These are phyloP conservation scores for Phyllopteryx taeniolatus DNA, from an alignment of 2,113 vertebrate genomes.

Conservation along the genomic window DNA sequence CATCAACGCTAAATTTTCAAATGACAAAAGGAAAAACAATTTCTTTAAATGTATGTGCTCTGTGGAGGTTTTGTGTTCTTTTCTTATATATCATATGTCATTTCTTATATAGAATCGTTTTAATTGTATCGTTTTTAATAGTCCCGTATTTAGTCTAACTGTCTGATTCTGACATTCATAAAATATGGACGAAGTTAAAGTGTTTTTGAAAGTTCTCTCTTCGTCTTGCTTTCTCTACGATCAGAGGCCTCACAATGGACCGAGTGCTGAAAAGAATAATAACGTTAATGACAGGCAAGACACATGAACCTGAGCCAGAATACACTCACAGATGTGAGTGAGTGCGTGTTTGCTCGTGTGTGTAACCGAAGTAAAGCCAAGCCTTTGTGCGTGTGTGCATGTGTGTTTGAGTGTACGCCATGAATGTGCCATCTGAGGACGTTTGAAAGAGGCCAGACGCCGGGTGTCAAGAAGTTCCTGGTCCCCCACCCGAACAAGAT, in stretches of 20 bases:
- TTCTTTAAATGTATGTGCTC: neutral
- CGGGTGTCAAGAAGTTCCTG: constrained; percentile 55
- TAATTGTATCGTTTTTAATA: neutral
- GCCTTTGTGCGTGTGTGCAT: constrained; percentile 31
- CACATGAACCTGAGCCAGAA: constrained; percentile 50
- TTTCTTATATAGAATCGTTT: neutral
- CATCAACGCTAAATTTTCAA: neutral
- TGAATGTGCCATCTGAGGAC: constrained; percentile 63
- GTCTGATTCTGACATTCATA: neutral
- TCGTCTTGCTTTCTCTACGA: constrained; percentile 11
- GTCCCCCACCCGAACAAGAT: constrained; percentile 47
- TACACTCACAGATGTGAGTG: constrained; percentile 45
- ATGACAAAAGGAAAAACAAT: neutral
- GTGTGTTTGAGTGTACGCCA: constrained; percentile 44
- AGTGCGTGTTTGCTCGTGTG: constrained; percentile 14
- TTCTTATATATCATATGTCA: neutral
- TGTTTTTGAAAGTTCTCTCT: neutral
- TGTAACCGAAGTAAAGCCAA: constrained; percentile 9
- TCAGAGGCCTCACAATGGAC: constrained; percentile 43
- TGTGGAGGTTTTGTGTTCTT: neutral
- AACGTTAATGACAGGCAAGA: constrained; percentile 63
- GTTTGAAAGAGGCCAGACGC: constrained; percentile 74
- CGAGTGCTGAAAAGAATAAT: constrained; percentile 61
- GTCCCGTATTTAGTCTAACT: neutral
- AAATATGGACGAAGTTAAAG: neutral